phyloP scores from a whole-genome alignment of 2,113 vertebrate genomes.

The Salvator merianae region DNA sequence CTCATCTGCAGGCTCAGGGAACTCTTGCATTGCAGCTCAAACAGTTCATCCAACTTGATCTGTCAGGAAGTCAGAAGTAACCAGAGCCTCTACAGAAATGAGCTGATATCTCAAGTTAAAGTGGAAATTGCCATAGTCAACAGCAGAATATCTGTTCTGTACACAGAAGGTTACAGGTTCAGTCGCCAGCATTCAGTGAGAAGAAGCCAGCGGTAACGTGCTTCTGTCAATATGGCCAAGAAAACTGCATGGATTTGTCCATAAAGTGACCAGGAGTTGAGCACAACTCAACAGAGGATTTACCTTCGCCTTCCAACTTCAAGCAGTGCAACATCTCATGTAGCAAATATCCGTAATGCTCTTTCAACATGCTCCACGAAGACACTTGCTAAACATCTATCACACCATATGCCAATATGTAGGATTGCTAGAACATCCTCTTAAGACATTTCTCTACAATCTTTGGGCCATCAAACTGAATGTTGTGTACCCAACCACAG shows the following conservation, averaged over 20 bases:
- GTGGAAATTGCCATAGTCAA: neutral
- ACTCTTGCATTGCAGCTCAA: neutral
- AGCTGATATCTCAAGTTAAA: constrained; percentile 38
- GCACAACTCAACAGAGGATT: no score
- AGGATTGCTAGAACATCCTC: neutral
- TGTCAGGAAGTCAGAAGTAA: constrained; percentile 29
- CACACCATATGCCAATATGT: neutral
- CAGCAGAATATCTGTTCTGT: no score
- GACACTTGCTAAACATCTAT: neutral
- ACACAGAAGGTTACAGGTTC: no score
- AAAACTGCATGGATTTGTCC: no score
- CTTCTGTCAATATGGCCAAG: no score
- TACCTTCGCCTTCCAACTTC: no score
- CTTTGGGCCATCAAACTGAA: neutral
- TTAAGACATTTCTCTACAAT: neutral
- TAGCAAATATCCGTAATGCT: rapidly evolving
- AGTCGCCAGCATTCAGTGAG: no score
- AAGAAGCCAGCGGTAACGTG: no score
- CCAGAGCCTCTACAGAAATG: neutral
- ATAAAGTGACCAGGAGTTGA: no score
- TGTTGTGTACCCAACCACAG: neutral
- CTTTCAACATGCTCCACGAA: rapidly evolving
- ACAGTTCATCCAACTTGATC: constrained; percentile 12
- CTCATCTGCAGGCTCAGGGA: neutral
- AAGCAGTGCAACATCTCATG: neutral